Percentiles rank a stretch among this genome's conserved stretches.
These are phyloP conservation scores for Centrocercus urophasianus DNA, from an alignment of 2,113 vertebrate genomes.

Conservation along the genomic window DNA sequence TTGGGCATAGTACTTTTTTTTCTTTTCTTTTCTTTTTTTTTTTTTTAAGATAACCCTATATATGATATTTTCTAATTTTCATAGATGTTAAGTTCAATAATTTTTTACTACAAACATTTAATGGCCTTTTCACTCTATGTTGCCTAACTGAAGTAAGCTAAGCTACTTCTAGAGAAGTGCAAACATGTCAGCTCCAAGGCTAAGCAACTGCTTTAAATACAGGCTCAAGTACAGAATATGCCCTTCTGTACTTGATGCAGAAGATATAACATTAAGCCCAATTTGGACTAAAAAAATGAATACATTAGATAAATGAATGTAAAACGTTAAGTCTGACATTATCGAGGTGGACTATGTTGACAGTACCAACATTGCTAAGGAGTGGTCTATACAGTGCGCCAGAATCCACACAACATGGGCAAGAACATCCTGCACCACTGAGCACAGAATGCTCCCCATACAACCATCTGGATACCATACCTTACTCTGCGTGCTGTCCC, in stretches of 20 bases:
- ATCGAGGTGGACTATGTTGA: not conserved
- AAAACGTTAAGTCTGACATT: not conserved
- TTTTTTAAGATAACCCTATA: not conserved
- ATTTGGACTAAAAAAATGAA: rapidly evolving
- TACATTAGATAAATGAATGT: rapidly evolving
- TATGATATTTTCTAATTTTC: not conserved
- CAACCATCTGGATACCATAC: rapidly evolving
- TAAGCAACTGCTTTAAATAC: not conserved
- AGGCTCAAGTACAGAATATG: not conserved
- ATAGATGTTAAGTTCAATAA: not conserved
- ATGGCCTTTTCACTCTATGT: not conserved
- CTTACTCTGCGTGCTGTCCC: not conserved
- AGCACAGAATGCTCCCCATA: rapidly evolving
- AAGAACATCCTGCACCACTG: not conserved
- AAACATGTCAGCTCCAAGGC: not conserved
- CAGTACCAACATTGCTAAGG: not conserved
- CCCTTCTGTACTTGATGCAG: no score
- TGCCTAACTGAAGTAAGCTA: not conserved
- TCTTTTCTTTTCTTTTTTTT: not conserved
- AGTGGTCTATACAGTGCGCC: rapidly evolving
- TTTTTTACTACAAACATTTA: not conserved
- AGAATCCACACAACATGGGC: not conserved
- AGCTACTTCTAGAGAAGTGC: not conserved
- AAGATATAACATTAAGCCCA: not conserved
- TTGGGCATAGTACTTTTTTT: not conserved